Base-by-base conservation (phyloP, 2,888 invertebrate species). In the Tetragnatha montana region DNA sequence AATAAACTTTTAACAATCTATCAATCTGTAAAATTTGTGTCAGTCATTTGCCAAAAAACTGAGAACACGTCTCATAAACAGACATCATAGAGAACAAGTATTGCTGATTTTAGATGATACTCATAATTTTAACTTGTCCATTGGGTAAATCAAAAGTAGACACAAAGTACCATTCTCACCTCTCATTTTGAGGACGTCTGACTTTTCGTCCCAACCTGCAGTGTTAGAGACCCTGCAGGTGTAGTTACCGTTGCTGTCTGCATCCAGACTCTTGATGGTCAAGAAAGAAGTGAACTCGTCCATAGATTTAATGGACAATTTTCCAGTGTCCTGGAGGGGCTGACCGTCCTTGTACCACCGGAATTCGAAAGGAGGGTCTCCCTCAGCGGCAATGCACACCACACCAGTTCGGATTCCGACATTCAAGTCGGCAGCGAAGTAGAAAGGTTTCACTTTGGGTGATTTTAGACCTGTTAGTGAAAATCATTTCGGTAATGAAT, bases 241-340 rank as follows among this genome's bases (percentile, higher is more conserved):
- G 50, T 91, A 91, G 10, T 87, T 87, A 1, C 91, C 91, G 49
- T 88, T 91, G 19, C 87, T 88, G n/a, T 86, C 73, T 3, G 85
- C 22, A 7, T 86, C 79, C 10, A 91, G 22, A 17, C 81, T 70
- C 14, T 70, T 22, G 8, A 90, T 87, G 12, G 75, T 70, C 49
- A 90, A 47, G 1, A 73, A 60, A 0, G 90, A 90, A 0, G 84
- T 74, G 22, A 82, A 90, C 0, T 87, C 87, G 50, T 90, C 80
- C 8, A 84, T 10, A 4, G 14, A 10, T 50, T 49, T 19, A 7
- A 79, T 19, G 0, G 69, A 21, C 19, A 89, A 60, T 60, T 17
- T 60, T 12, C 17, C 60, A 60, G 14, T 60, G 14, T 60, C 60
- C 17, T 8, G 60, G 60, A 91, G 71, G 0, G 7, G 8, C 7